phyloP scores from a whole-genome alignment of 2,797 vertebrate genomes.

The Propithecus deckenii region DNA sequence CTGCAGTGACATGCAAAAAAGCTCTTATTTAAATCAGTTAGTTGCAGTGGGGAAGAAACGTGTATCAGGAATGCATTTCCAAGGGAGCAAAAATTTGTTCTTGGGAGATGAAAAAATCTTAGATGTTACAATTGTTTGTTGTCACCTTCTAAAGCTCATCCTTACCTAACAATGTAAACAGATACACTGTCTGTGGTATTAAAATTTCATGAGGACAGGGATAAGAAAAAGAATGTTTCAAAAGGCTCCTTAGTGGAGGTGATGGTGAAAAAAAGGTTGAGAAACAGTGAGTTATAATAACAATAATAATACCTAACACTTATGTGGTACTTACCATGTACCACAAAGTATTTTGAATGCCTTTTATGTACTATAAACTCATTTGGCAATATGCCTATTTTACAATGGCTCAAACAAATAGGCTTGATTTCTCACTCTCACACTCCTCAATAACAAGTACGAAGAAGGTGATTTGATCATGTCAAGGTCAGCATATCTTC shows the following conservation, averaged over 20 bases:
- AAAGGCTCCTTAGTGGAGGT: not conserved
- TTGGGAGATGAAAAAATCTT: not conserved
- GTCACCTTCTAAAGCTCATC: not conserved
- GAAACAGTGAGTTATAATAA: not conserved
- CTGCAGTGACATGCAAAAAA: not conserved
- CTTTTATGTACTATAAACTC: not conserved
- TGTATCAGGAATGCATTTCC: not conserved
- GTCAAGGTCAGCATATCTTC: not conserved
- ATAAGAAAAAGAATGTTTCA: not conserved
- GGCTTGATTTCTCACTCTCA: not conserved
- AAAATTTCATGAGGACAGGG: not conserved
- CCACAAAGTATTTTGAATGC: not conserved
- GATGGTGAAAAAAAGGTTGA: not conserved
- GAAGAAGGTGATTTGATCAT: not conserved
- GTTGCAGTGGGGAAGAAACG: not conserved
- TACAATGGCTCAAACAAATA: not conserved
- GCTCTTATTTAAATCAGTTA: not conserved
- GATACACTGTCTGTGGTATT: not conserved
- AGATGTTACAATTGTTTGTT: not conserved
- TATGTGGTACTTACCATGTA: not conserved
- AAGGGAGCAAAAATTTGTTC: not conserved
- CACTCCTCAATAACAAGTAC: not conserved
- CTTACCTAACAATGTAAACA: not conserved
- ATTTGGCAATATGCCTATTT: not conserved
- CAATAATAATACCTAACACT: not conserved